These are phyloP conservation scores for Halcyon leucocephala DNA, from an alignment of 2,797 vertebrate species.

Conservation along the genomic window DNA sequence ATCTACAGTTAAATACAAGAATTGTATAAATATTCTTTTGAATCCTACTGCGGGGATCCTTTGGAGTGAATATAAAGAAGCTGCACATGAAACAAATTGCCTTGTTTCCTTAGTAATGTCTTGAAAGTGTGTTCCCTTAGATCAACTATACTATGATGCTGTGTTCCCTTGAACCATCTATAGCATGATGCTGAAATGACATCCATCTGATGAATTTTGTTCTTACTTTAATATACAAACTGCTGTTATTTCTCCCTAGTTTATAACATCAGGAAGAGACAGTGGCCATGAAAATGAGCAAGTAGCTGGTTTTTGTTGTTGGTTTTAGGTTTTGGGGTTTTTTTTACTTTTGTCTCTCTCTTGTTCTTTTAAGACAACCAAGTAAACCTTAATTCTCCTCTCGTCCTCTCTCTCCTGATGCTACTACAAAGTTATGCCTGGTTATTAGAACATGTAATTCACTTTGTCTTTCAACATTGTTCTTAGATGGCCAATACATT, in stretches of 20 bases:
- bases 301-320: neutral
- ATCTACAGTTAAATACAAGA: neutral
- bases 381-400: neutral
- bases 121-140: neutral
- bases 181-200: neutral
- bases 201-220: neutral
- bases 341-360: neutral
- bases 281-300: neutral
- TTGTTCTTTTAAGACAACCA: neutral
- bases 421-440: neutral
- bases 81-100: neutral
- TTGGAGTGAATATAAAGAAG: neutral
- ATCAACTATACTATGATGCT: neutral
- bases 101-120: neutral
- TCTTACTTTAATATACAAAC: neutral
- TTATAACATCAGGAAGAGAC: neutral
- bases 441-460: slow-evolving; percentile 53
- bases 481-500: neutral
- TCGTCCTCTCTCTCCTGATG: neutral
- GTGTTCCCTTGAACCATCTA: neutral
- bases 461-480: slow-evolving; percentile 19
- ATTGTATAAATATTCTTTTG: neutral
- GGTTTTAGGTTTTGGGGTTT: neutral
- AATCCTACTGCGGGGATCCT: neutral
- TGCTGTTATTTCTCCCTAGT: neutral